Percentiles rank a stretch among this genome's conserved stretches.
Evolutionary conservation across 2,888 invertebrate species (phyloP).

Genomic region (Pammene fasciana): DNA sequence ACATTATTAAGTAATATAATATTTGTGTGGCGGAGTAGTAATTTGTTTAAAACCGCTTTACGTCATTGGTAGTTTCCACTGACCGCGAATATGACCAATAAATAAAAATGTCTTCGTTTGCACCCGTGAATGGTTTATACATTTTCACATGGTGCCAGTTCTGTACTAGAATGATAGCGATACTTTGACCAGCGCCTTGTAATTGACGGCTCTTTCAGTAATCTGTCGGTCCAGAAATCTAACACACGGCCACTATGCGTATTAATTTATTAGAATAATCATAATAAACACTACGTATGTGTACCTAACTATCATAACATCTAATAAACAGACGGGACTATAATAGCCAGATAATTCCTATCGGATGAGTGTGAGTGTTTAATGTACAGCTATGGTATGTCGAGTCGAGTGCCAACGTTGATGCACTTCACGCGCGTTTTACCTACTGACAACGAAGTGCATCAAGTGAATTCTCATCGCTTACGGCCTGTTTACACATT

Average conservation of each 20-base stretch:
- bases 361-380: slow-evolving; percentile 23
- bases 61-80: too few species aligned
- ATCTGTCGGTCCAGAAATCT: too few species aligned
- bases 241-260: neutral
- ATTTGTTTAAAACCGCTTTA: too few species aligned
- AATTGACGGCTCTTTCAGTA: too few species aligned
- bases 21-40: too few species aligned
- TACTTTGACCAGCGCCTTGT: too few species aligned
- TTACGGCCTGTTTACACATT: slow-evolving; percentile 4
- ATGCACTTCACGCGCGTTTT: slow-evolving; percentile 39
- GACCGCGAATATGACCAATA: too few species aligned
- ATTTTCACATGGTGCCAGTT: too few species aligned
- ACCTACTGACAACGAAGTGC: slow-evolving; percentile 19
- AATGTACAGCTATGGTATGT: slow-evolving; percentile 32
- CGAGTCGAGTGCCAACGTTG: slow-evolving; percentile 38
- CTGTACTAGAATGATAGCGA: too few species aligned
- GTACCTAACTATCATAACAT: slow-evolving; percentile 17
- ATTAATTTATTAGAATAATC: neutral
- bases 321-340: neutral
- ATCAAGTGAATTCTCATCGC: slow-evolving; percentile 3
- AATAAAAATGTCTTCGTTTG: too few species aligned
- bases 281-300: neutral
- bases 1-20: too few species aligned
- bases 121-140: too few species aligned
- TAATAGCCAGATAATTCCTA: slow-evolving; percentile 32